Base-by-base conservation (phyloP, 2,797 vertebrate species). In the Spinibarbus caldwelli region DNA sequence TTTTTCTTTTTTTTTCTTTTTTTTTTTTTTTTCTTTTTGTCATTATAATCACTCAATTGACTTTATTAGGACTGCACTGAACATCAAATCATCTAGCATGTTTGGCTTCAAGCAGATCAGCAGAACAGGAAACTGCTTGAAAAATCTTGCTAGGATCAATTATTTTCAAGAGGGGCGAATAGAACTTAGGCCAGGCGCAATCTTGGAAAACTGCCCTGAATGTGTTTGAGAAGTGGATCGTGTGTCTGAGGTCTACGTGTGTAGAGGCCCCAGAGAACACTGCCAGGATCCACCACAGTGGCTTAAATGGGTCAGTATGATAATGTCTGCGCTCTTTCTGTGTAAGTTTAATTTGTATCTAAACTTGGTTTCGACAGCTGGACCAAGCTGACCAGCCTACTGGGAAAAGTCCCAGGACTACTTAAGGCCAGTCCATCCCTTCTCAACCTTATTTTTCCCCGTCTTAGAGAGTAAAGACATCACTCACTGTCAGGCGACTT, bases 281-380 rank as follows among this genome's bases (percentile, higher is more conserved):
- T 17, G 21, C 43, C 62, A 49, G 78, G 12, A 80, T 47, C 62
- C 62, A 49, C 43, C 62, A 67, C 78, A 1, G 2, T 23, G 21
- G 43, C 62, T n/a, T 80, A 80, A 80, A 67, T 67, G 43, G 62
- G 78, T 21, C 78, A 67, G 62, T 67, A 12, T 3, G 29, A 36
- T 79, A 43, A 9, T 23, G 4, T 34, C 19, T 29, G 26, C 6
- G 12, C 45, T 31, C 64, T 62, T 43, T 62, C 38, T 73, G 45
- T 73, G 5, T 45, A 73, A 41, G 41, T 83, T 52, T 77, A 54
- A 66, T 36, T 62, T 11, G 29, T 12, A 26, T 45, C 57, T 52
- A 75, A 75, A 83, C 11, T 49, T 83, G 5, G 21, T 83, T 83
- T 66, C 6, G 31, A 52, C 43, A 76, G 71, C 54, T 49, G 29